Base-by-base conservation (phyloP, 2,113 vertebrate genomes). In the Podarcis muralis region DNA sequence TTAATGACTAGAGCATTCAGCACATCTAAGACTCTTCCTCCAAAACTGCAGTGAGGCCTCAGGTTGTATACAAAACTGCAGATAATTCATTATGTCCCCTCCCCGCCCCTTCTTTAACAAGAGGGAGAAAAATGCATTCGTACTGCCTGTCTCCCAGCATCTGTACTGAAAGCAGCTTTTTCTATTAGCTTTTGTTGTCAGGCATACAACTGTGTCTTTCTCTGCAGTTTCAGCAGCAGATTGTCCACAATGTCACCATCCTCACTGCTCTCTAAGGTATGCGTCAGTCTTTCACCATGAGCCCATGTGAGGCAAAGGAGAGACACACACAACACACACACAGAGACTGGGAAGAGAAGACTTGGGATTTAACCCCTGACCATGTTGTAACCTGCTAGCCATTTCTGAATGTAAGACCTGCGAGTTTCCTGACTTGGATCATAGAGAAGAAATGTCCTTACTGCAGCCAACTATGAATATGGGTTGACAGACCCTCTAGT, bases 371-470 rank as follows among this genome's bases (percentile, higher is more conserved):
- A 37, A 84, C n/a, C 18, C 57, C 18, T 22, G 20, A 66, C 30
- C 40, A 40, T 75, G 59, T 48, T 78, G 53, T 15, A 27, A 43
- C 18, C 2, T 0, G 0, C 0, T 0, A 76, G 65, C 20, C 0
- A 0, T 35, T 11, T n/a, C 25, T 0, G 25, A 25, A 18, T 0
- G 0, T 0, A 1, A 83, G 43, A 87, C n/a, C 7, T 1, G 0
- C 0, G 7, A 32, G 35, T 0, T 3, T 75, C 6, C 43, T 0
- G 2, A 0, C 6, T 85, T 48, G 3, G 9, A 85, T 85, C 72
- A 69, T 62, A 87, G 16, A 6, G 6, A 30, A 35, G 65, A 53
- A 59, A 48, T 85, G 53, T 78, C 57, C 8, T 72, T 84, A 62
- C 12, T 8, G 0, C 35, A 85, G 65, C n/a, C 2, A 4, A 37